Conservation (phyloP, 2,113 vertebrate species). For the Taurulus bubalis region DNA sequence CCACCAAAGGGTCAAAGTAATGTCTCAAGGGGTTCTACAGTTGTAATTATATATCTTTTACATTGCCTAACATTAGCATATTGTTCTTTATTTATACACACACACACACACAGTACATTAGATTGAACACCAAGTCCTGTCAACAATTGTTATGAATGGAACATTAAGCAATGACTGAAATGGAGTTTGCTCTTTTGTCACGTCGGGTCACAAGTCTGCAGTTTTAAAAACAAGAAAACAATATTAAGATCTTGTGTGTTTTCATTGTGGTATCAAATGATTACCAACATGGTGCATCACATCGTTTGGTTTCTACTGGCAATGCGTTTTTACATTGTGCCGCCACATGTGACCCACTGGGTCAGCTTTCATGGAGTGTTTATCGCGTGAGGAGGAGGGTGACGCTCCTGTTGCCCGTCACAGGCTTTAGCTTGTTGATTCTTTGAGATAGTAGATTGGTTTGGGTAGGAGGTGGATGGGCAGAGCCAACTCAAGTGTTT, state of each 20-base stretch:
- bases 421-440: background rate
- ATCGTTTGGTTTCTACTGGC: background rate
- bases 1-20: background rate
- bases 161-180: background rate
- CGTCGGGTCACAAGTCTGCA: background rate
- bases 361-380: slow-evolving; percentile 18
- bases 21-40: accelerated
- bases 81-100: background rate
- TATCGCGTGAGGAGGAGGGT: slow-evolving; percentile 3
- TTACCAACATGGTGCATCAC: background rate
- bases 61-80: background rate
- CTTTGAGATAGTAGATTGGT: background rate
- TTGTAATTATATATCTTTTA: background rate
- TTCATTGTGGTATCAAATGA: background rate
- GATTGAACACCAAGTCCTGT: background rate
- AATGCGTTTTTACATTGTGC: background rate
- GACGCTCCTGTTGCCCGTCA: background rate
- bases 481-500: background rate
- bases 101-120: background rate
- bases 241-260: background rate
- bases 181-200: background rate
- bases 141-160: background rate
- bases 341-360: background rate
- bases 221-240: background rate
- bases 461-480: background rate